Base-by-base conservation (phyloP, 1,140 invertebrate species). In the Arion vulgaris region DNA sequence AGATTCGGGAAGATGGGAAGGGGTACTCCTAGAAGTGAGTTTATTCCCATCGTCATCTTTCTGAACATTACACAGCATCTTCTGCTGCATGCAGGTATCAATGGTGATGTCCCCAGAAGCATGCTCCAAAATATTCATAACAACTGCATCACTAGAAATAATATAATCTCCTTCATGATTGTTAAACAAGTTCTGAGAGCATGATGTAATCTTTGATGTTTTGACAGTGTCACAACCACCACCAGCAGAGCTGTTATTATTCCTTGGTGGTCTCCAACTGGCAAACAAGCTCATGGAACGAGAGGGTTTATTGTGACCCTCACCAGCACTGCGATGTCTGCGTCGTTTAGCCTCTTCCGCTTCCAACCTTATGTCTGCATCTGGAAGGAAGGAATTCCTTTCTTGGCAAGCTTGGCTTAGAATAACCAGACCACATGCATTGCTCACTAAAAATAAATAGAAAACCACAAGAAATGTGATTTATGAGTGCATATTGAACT, bases 401-500 rank as follows among this genome's bases (percentile, higher is more conserved):
- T 89, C 86, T 36, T 90, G 57, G 36, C 85, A 87, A 38, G 88
- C 85, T 34, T 89, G 86, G 81, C 92, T 93, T 13, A 91, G 80
- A 91, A 95, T 95, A 34, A 95, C 88, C 26, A 95, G 88, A 0
- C 95, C 95, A 77, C 94, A 94, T 83, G 93, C 93, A 85, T 93
- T 94, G 53, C 94, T 93, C 85, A 94, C 94, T 94, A 86, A 11
- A 88, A 23, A 57, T 19, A 57, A 57, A 57, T 19, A 57, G 23
- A 57, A 19, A 53, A 69, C 80, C 80, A 51, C 76, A 76, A 71
- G 49, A 51, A 79, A 1, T 4, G 32, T 71, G 68, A 36, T 71
- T 38, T 39, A 5, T 38, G 2, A 19, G 68, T 71, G 68, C 11
- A 4, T 71, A 36, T 13, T 71, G 26, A 38, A 68, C n/a, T 28